Evolutionary conservation across 2,797 vertebrate genomes (phyloP), one percentile per base, ranked within the genome.

Genomic region (Helicolenus hilgendorfi): DNA sequence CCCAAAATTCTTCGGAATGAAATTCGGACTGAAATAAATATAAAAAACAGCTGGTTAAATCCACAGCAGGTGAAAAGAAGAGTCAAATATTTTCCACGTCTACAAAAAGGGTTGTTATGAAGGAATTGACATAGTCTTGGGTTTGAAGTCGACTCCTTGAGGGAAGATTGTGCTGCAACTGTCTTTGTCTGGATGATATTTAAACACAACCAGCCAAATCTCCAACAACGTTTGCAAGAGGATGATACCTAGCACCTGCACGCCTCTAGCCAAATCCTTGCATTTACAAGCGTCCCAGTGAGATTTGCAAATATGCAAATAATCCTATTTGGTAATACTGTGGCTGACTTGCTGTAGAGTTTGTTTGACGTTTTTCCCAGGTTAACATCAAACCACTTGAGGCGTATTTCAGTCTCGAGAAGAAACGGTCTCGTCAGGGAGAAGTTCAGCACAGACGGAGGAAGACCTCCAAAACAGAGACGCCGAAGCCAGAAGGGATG

Each of bases 1-100:
- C 27, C 26, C 14, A 0, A 41, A 41, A 41, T 22, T 79, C 76
- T 7, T 15, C n/a, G 26, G 65, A 10, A 79, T 22, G 18, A 20
- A 20, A 62, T n/a, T 5, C 2, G 59, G 6, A 62, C 55, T 36
- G 31, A 41, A 55, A 55, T 41, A 78, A 41, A 74, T 18, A 24
- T 36, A 58, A 58, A 67, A 69, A 56, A 58, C n/a, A 71, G 65
- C 14, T 81, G 71, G 35, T 41, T 38, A 3, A 70, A 53, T 53
- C 22, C 31, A 22, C 38, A 13, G 36, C 36, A 60, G 24, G 29
- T 26, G 63, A 77, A 77, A 38, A 49, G 53, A 24, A 20, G 15
- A 72, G 24, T 67, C 58, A n/a, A 60, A 72, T 62, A n/a, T 22
- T 75, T 81, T 77, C 75, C 45, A 60, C 6, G 7, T 59, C 45